Conservation (phyloP, 2,797 vertebrate species). For the Sarcoramphus papa region DNA sequence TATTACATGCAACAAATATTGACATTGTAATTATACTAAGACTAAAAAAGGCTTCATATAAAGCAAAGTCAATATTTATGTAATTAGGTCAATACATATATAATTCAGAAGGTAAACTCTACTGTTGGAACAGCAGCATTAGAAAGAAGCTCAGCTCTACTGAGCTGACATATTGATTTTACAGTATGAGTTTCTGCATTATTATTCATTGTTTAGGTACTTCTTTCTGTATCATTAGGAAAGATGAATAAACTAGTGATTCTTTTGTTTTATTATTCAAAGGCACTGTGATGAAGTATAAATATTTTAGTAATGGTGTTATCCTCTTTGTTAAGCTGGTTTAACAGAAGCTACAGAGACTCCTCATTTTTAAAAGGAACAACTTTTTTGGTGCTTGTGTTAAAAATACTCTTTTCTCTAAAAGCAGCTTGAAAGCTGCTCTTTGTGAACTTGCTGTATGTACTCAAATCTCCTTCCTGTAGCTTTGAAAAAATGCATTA, state of each 20-base stretch:
- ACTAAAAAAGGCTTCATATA: conserved; percentile 63
- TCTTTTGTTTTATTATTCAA: neutral
- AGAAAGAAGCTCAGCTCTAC: conserved; percentile 46
- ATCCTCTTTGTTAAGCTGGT: neutral
- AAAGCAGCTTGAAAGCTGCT: neutral
- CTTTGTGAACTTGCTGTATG: neutral
- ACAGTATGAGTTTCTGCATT: conserved; percentile 39
- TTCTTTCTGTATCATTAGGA: conserved; percentile 53
- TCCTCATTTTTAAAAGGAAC: neutral
- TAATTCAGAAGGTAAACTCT: conserved; percentile 70
- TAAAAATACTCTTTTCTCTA: neutral
- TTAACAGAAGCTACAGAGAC: neutral
- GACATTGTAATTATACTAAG: conserved; percentile 71
- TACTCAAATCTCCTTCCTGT: conserved; percentile 2
- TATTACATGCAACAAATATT: conserved; percentile 72
- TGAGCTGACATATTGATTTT: conserved; percentile 72
- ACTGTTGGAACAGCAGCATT: conserved; percentile 23
- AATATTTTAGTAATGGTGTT: conserved; percentile 41
- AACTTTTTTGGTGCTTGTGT: neutral
- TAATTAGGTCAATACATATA: conserved; percentile 74
- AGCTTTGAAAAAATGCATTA: neutral
- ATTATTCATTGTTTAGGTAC: conserved; percentile 58
- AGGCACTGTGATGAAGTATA: neutral
- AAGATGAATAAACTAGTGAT: conserved; percentile 51
- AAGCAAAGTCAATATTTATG: conserved; percentile 77